Evolutionary conservation across 2,888 invertebrate species (phyloP), one percentile per base, ranked within the genome.

Genomic region (Agriopis aurantiaria): DNA sequence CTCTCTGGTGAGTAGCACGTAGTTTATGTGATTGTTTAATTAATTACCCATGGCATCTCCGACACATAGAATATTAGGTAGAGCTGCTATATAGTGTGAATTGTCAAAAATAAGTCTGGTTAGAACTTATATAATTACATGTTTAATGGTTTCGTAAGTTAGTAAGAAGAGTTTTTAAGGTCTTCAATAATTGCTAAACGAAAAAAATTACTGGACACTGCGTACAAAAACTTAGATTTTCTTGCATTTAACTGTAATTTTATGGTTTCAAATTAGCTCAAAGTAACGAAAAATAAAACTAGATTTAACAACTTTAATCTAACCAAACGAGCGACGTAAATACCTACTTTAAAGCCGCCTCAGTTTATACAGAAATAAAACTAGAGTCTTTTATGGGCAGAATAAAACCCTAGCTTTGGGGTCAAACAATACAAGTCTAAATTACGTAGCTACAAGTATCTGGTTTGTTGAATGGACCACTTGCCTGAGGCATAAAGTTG

Each of bases 391-490:
- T 64, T 64, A 64, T 52, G 23, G 46, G 45, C 23, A 8, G 12
- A 40, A 63, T 68, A 64, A 69, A 64, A 43, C 60, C 59, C 46
- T 23, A 59, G 41, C 59, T 62, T 55, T 41, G 64, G 55, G 63
- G 52, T 57, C 57, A 58, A 68, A 68, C 48, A 53, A 68, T 41
- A 49, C 46, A 11, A 41, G 60, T 7, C 59, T 59, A 53, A 53
- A 48, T 53, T 52, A 46, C 17, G n/a, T 8, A n/a, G 17, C 43
- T 23, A 33, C 8, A 8, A 6, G 17, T 9, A 43, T 41, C 4
- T 11, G 33, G 17, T 43, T 43, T 56, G 56, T 14, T 8, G 14
- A 41, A 51, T 9, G 14, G 14, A 14, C 8, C 4, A 23, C 14
- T 17, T 0, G 4, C 17, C 8, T 12, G 14, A 52, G 17, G 10